These are phyloP conservation scores for Oceanodroma tethys DNA, from an alignment of 2,113 vertebrate species.

Conservation along the genomic window DNA sequence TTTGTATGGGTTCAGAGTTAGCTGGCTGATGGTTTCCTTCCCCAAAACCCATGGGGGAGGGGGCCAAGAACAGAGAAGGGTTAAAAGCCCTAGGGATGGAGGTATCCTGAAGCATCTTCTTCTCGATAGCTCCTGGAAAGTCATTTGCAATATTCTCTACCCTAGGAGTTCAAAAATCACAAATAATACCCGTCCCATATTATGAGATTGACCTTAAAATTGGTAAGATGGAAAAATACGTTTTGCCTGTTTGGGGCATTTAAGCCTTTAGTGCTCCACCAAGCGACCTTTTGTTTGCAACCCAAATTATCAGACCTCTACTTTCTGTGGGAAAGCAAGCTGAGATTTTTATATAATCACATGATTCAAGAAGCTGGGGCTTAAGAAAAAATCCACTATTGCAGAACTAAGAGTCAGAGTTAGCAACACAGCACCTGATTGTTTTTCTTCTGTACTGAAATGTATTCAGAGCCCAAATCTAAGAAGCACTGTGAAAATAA, in stretches of 20 bases:
- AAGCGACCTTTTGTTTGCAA: neutral
- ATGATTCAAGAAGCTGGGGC: neutral
- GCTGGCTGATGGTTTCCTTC: neutral
- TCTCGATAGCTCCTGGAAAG: neutral
- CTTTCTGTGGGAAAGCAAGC: neutral
- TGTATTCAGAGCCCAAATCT: neutral
- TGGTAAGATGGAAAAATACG: neutral
- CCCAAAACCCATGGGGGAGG: neutral
- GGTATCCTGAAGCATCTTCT: neutral
- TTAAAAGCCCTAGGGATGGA: neutral
- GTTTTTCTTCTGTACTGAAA: neutral
- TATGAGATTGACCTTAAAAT: neutral
- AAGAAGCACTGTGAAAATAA: neutral
- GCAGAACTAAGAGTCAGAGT: neutral
- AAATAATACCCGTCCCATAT: neutral
- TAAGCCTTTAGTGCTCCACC: neutral
- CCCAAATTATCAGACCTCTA: neutral
- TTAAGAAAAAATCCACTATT: neutral
- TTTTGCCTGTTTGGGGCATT: neutral
- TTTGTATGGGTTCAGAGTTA: neutral
- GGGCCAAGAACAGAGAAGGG: neutral
- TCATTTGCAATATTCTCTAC: neutral
- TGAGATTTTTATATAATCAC: neutral
- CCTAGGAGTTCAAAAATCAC: neutral
- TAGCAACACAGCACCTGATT: neutral